A percentile compares a stretch with the other conserved stretches of the same genome.
Evolutionary conservation across 2,797 vertebrate genomes (phyloP).

Genomic region (Intellagama lesueurii): DNA sequence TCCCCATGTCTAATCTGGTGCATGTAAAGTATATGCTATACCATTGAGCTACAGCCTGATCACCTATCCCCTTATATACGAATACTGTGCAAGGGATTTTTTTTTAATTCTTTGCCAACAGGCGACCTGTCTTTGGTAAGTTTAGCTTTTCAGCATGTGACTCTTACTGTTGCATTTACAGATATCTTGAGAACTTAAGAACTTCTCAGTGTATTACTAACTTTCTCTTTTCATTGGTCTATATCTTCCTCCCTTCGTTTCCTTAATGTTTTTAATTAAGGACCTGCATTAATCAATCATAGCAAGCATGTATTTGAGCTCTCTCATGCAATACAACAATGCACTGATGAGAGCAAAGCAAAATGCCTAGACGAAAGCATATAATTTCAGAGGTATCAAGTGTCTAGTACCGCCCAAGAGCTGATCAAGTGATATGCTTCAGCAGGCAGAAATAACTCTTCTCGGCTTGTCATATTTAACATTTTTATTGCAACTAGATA

Average conservation of each 20-base stretch:
- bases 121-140: not conserved
- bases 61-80: not conserved
- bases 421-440: conserved; percentile 37
- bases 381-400: conserved; percentile 9
- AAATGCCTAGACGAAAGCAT: not conserved
- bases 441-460: conserved; percentile 44
- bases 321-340: not conserved
- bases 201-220: not conserved
- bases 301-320: not conserved
- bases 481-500: conserved; percentile 3
- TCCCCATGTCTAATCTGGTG: too few relatives aligned
- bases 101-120: not conserved
- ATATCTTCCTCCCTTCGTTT: not conserved
- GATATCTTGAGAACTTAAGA: not conserved
- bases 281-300: not conserved
- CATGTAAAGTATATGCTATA: not conserved
- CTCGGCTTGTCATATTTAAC: conserved; percentile 28
- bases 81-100: not conserved
- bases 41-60: not conserved
- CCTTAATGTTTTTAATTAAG: conserved; percentile 19
- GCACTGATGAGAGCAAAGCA: conserved; percentile 8
- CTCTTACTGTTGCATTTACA: not conserved
- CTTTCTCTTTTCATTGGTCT: not conserved
- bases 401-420: conserved; percentile 8
- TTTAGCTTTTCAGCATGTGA: not conserved